phyloP scores from a whole-genome alignment of 2,888 invertebrate species.

The Drosophila prostipennis region DNA sequence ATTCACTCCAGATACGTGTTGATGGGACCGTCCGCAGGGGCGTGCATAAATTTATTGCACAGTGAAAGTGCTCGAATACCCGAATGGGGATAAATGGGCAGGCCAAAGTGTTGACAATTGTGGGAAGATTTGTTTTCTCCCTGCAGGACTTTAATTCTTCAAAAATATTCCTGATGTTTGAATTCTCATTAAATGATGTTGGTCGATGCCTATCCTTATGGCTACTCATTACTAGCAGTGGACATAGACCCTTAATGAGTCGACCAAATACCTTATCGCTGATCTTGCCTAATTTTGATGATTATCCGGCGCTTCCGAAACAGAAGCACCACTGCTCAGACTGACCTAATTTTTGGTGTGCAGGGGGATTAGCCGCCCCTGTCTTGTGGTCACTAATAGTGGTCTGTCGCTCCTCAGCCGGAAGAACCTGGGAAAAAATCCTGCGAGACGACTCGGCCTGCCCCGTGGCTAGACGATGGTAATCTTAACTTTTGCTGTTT shows the following conservation, averaged over 20 bases:
- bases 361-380: conserved; percentile 55
- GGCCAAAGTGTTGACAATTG: conserved; percentile 13
- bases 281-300: conserved; percentile 69
- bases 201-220: conserved; percentile 50
- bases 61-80: conserved; percentile 27
- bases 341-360: conserved; percentile 69
- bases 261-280: conserved; percentile 48
- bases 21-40: conserved; percentile 41
- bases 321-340: conserved; percentile 44
- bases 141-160: background rate
- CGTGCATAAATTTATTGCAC: conserved; percentile 61
- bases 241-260: conserved; percentile 49
- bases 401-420: conserved; percentile 1
- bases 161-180: background rate
- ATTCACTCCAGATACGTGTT: conserved; percentile 40
- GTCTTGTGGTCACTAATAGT: conserved; percentile 70
- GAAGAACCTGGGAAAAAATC: conserved; percentile 5
- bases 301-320: conserved; percentile 72
- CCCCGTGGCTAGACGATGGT: conserved; percentile 62
- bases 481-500: conserved; percentile 75
- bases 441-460: conserved; percentile 6
- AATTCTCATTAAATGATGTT: conserved; percentile 40
- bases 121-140: conserved; percentile 6
- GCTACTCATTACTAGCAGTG: background rate
- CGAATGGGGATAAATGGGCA: conserved; percentile 17